Base-by-base conservation (phyloP, 2,797 vertebrate genomes). In the Tolypeutes matacus region DNA sequence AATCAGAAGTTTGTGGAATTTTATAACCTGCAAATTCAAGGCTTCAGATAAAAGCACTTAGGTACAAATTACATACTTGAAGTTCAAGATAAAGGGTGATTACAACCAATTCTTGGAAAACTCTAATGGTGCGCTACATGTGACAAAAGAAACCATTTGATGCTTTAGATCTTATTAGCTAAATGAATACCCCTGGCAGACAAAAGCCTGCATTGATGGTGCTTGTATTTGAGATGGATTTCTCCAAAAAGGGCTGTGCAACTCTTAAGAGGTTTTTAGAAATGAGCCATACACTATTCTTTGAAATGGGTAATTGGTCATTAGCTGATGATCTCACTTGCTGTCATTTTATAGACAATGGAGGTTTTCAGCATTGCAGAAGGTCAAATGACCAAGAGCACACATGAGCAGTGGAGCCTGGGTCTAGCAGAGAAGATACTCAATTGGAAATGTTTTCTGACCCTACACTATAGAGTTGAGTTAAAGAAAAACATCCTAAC, bases 1-100 rank as follows among this genome's bases (percentile, higher is more conserved):
- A 39, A 58, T 65, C 53, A 62, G 62, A 92, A 64, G 23, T 64
- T 13, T 64, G 23, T 83, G 29, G 4, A 5, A 58, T 78, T 67
- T 34, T 12, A 25, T 4, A 27, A 10, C 25, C 58, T 69, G 49
- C 65, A 93, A 96, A 91, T 65, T 42, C n/a, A 53, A 51, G 60
- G 7, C 65, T 95, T 92, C 62, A 89, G 76, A 29, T 51, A 31
- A 93, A 95, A 96, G 86, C 21, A 85, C 75, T 95, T 58, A n/a
- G 2, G 42, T 78, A 15, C 69, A 87, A 94, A 93, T 96, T 73
- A 87, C 64, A 51, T 23, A 78, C 87, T 92, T 78, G 81, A 94
- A 70, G 36, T 89, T 92, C 82, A 86, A 90, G 64, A 72, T 92
- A 89, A 95, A 90, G 72, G 72, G 62, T 90, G 81, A 94, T 89